phyloP scores from a whole-genome alignment of 2,888 invertebrate genomes.

The Antheraea yamamai region DNA sequence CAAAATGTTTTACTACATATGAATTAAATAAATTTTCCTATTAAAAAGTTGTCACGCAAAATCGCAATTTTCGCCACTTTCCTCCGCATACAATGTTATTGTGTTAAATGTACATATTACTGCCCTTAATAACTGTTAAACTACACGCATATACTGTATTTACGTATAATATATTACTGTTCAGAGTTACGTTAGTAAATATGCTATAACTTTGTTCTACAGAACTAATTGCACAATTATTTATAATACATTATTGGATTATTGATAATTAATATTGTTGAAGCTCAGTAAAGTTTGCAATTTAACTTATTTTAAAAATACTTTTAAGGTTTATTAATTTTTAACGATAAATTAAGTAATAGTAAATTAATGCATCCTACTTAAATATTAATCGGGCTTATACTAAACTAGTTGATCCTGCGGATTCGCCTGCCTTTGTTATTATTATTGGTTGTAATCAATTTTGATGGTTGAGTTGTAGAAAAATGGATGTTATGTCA shows the following conservation, averaged over 20 bases:
- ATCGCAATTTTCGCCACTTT: slow-evolving; percentile 48
- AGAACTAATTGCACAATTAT: neutral
- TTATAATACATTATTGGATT: neutral
- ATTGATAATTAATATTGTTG: neutral
- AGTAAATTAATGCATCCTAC: too few relatives aligned
- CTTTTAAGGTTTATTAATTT: too few relatives aligned
- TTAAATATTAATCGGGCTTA: too few relatives aligned
- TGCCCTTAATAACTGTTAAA: slow-evolving; percentile 26
- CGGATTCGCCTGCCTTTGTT: too few relatives aligned
- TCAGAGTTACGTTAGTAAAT: neutral
- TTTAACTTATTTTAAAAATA: too few relatives aligned
- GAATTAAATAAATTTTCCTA: slow-evolving; percentile 37
- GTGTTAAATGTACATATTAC: slow-evolving; percentile 21
- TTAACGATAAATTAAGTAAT: too few relatives aligned
- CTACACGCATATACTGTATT: neutral
- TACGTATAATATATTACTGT: too few relatives aligned
- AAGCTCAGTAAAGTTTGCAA: neutral
- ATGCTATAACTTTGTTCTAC: neutral
- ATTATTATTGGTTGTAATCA: too few relatives aligned
- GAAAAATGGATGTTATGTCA: too few relatives aligned
- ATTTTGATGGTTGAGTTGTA: too few relatives aligned
- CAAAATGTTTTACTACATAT: slow-evolving; percentile 26
- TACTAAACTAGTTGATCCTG: too few relatives aligned
- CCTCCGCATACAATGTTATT: slow-evolving; percentile 47
- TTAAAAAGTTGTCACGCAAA: slow-evolving; percentile 52